Conservation (phyloP, 37 sponge, comb jelly and placozoan species). For the Chondrosia reniformis region DNA sequence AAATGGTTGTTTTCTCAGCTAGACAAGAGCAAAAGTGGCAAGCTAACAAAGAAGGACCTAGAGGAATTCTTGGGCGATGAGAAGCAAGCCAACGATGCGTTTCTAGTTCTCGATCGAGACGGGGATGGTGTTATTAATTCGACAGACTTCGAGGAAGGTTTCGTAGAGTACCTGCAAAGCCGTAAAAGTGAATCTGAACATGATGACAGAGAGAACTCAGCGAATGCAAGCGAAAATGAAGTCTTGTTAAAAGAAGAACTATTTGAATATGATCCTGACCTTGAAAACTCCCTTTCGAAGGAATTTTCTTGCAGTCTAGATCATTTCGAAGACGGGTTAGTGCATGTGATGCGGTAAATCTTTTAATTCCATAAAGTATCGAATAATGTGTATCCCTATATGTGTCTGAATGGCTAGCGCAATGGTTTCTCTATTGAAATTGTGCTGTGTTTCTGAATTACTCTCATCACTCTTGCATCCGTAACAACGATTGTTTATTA, state of each 20-base stretch:
- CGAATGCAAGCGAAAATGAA: neutral
- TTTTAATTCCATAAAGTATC: too few species aligned
- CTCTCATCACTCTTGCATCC: too few species aligned
- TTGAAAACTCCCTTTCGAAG: conserved; percentile 18
- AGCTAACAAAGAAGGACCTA: conserved; percentile 61
- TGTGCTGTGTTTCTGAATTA: too few species aligned
- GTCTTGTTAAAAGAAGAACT: conserved; percentile 49
- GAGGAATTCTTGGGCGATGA: conserved; percentile 24
- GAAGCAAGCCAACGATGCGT: conserved; percentile 49
- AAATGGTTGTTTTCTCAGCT: neutral
- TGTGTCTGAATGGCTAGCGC: too few species aligned
- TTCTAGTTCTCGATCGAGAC: conserved; percentile 50
- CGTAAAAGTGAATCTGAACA: neutral
- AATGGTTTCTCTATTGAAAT: too few species aligned
- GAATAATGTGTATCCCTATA: too few species aligned
- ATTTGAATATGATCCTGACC: conserved; percentile 57
- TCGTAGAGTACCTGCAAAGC: conserved; percentile 42
- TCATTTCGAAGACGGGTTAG: conserved; percentile 20
- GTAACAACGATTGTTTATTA: too few species aligned
- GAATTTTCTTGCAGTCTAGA: neutral
- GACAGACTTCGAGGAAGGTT: conserved; percentile 62
- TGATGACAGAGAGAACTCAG: neutral
- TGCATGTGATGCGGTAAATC: neutral
- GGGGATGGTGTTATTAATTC: conserved; percentile 49
- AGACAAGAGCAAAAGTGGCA: conserved; percentile 23